Base-by-base conservation (phyloP, 1,140 invertebrate species). In the Drosophila neocordata region DNA sequence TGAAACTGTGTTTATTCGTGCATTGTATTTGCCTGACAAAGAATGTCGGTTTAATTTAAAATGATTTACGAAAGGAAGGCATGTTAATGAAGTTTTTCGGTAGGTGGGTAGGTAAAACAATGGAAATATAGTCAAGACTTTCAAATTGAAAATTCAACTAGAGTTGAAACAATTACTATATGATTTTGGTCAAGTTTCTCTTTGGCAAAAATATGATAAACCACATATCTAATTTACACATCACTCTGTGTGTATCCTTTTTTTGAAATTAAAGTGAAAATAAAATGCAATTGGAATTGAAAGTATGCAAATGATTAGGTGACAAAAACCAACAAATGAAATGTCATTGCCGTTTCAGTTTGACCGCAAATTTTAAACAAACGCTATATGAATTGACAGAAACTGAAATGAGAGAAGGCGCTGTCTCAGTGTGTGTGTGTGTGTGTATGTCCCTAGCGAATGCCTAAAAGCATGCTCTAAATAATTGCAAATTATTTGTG, bases 401-500 rank as follows among this genome's bases (percentile, higher is more conserved):
- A 27, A 9, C n/a, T 53, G 37, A 20, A 38, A 31, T 12, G 7
- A 60, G 20, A 44, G 27, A 18, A 8, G 24, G 3, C 15, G 41
- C 2, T 37, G 11, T 13, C 4, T 37, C 9, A 2, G 37, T 38
- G 37, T 1, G 12, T 31, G 5, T 38, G 37, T 13, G 37, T 13
- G 11, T 13, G 31, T 27, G 15, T 9, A 6, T 27, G 18, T 59
- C 9, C 31, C 59, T 56, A 51, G 59, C 63, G 70, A 73, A 73
- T 51, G 65, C 67, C 76, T 61, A 66, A 84, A 83, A 84, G 71
- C 69, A 76, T 79, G 79, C 80, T 69, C 80, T 73, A 83, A 83
- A 83, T 83, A 83, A 83, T 83, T 83, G 68, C 68, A 75, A 79
- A 84, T 79, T 84, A 84, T 83, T 79, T 84, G 79, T 74, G 77